phyloP scores from a whole-genome alignment of 2,888 invertebrate species.

The Leucophora obtusa region DNA sequence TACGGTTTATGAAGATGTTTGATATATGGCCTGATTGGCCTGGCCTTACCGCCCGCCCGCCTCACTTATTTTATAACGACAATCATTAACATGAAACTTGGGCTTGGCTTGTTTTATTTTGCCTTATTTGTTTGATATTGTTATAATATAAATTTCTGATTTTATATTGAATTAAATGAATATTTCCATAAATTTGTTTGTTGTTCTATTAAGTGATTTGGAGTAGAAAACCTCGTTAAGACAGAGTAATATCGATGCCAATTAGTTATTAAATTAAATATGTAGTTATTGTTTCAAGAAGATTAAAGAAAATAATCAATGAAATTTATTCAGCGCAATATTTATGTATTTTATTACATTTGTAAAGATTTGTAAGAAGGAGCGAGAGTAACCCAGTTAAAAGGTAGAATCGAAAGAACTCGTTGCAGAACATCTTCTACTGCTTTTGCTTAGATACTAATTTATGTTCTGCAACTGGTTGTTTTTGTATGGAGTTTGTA shows the following conservation, averaged over 20 bases:
- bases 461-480: too few relatives aligned
- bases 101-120: not conserved
- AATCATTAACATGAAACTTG: slow-evolving; percentile 44
- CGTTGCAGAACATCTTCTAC: too few relatives aligned
- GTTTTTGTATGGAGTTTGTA: too few relatives aligned
- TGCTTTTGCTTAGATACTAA: too few relatives aligned
- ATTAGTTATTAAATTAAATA: slow-evolving; percentile 38
- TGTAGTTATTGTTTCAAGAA: slow-evolving; percentile 2
- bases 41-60: not conserved
- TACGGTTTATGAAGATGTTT: slow-evolving; percentile 38
- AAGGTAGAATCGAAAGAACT: too few relatives aligned
- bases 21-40: not conserved
- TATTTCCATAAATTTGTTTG: slow-evolving; percentile 46
- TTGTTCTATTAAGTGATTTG: not conserved
- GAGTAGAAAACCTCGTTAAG: not conserved
- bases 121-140: slow-evolving; percentile 3
- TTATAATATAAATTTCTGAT: slow-evolving; percentile 17
- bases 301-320: slow-evolving; percentile 3
- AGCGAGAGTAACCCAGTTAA: too few relatives aligned
- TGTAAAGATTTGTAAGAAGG: not conserved
- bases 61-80: slow-evolving; percentile 35
- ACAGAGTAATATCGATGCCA: slow-evolving; percentile 37
- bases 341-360: not conserved
- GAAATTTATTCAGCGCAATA: not conserved
- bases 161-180: slow-evolving; percentile 55